phyloP scores from a whole-genome alignment of 2,888 invertebrate species.

The Leucoma salicis region DNA sequence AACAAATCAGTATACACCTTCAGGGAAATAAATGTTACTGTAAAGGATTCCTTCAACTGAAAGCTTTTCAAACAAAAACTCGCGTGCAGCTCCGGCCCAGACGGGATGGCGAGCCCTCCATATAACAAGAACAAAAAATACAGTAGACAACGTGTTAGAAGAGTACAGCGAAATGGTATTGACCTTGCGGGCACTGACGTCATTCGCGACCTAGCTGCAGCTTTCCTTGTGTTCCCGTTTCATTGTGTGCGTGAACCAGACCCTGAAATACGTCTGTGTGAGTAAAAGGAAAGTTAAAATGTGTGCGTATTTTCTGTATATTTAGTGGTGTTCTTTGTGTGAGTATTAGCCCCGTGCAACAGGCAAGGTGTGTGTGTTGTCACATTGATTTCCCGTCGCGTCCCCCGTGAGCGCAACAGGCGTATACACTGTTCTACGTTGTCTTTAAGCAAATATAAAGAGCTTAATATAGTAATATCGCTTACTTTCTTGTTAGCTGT shows the following conservation, averaged over 20 bases:
- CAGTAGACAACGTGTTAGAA: conserved; percentile 34
- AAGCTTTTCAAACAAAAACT: neutral
- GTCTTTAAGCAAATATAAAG: conserved; percentile 25
- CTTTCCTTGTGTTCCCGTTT: conserved; percentile 43
- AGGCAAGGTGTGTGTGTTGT: conserved; percentile 50
- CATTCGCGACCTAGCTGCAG: conserved; percentile 83
- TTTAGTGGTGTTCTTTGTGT: conserved; percentile 29
- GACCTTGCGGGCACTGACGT: conserved; percentile 82
- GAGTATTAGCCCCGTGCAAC: conserved; percentile 52
- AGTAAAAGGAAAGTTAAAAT: conserved; percentile 10
- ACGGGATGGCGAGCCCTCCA: conserved; percentile 62
- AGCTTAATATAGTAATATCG: conserved; percentile 31
- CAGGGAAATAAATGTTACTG: neutral
- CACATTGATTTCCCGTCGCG: conserved; percentile 71
- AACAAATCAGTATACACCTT: neutral
- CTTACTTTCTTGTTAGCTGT: conserved; percentile 18
- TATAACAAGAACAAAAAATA: conserved; percentile 40
- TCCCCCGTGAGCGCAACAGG: conserved; percentile 60
- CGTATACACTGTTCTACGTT: conserved; percentile 35
- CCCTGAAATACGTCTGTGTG: conserved; percentile 62
- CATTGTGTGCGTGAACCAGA: conserved; percentile 73
- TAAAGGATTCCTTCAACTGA: neutral
- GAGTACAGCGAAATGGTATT: conserved; percentile 64
- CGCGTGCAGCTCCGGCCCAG: conserved; percentile 64
- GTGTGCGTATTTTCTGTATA: conserved; percentile 24